A percentile compares a stretch with the other conserved stretches of the same genome.
phyloP scores from a whole-genome alignment of 2,113 vertebrate species.

The Xiphophorus hellerii region DNA sequence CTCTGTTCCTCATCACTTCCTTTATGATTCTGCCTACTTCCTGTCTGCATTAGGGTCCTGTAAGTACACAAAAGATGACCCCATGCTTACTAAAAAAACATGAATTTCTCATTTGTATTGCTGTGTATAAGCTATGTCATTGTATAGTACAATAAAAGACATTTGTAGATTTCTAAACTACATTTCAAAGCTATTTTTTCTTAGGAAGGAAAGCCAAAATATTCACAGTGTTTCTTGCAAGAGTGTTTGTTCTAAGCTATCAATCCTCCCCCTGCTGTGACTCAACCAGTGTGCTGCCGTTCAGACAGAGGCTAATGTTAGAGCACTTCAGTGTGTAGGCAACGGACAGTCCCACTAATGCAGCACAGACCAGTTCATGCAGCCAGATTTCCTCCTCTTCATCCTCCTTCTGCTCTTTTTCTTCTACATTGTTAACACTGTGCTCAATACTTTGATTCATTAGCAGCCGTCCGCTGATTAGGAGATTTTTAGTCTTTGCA shows the following conservation, averaged over 20 bases:
- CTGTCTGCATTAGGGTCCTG: not conserved
- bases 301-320: conserved; percentile 69
- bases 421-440: conserved; percentile 41
- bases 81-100: not conserved
- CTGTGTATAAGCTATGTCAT: not conserved
- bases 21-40: not conserved
- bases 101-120: not conserved
- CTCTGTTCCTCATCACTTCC: not conserved
- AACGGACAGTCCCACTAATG: conserved; percentile 64
- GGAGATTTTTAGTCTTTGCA: conserved; percentile 12
- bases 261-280: conserved; percentile 67
- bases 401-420: conserved; percentile 19
- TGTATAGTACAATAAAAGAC: not conserved
- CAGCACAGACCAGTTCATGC: conserved; percentile 56
- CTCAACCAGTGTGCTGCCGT: conserved; percentile 59
- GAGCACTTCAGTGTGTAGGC: conserved; percentile 71
- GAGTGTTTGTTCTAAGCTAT: conserved; percentile 50
- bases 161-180: no score
- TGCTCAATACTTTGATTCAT: conserved; percentile 40
- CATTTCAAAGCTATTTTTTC: not conserved
- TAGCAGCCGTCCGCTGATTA: conserved; percentile 26
- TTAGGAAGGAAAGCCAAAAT: conserved; percentile 5
- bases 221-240: conserved; percentile 22
- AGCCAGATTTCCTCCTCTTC: conserved; percentile 66
- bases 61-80: not conserved